These are phyloP conservation scores for Nixonia krombeini DNA, from an alignment of 1,140 invertebrate species.

Conservation along the genomic window DNA sequence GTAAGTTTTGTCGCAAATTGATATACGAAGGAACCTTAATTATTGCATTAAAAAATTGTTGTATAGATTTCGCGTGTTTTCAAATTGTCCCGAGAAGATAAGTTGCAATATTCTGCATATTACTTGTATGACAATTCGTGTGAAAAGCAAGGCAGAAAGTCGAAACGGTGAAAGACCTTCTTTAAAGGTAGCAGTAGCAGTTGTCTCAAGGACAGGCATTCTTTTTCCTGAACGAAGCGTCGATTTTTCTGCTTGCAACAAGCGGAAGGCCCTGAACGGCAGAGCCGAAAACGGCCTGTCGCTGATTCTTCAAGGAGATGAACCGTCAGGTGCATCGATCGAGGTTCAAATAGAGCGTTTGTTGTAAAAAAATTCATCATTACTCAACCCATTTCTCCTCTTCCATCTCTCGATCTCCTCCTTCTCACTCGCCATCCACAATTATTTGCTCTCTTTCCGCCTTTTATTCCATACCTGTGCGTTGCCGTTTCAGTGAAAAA, in stretches of 20 bases:
- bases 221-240: constrained; percentile 28
- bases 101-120: too few species aligned
- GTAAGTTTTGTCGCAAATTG: too few species aligned
- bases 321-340: constrained; percentile 19
- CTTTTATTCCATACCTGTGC: constrained; percentile 2
- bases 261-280: constrained; percentile 34
- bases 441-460: constrained; percentile 12
- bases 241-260: constrained; percentile 22
- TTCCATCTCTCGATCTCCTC: too few species aligned
- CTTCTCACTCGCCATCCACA: neutral
- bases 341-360: constrained; percentile 14
- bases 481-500: constrained; percentile 20
- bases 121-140: too few species aligned
- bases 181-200: constrained; percentile 46
- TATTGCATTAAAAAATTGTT: too few species aligned
- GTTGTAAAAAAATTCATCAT: constrained; percentile 43
- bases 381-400: constrained; percentile 33
- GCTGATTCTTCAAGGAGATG: constrained; percentile 34
- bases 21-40: too few species aligned
- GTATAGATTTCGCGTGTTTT: too few species aligned
- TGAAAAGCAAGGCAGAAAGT: constrained; percentile 36
- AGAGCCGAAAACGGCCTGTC: constrained; percentile 21
- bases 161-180: constrained; percentile 33
- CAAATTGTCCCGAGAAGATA: too few species aligned
- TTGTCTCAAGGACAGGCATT: constrained; percentile 53